phyloP scores from a whole-genome alignment of 2,888 invertebrate species.

The Papilio protenor region DNA sequence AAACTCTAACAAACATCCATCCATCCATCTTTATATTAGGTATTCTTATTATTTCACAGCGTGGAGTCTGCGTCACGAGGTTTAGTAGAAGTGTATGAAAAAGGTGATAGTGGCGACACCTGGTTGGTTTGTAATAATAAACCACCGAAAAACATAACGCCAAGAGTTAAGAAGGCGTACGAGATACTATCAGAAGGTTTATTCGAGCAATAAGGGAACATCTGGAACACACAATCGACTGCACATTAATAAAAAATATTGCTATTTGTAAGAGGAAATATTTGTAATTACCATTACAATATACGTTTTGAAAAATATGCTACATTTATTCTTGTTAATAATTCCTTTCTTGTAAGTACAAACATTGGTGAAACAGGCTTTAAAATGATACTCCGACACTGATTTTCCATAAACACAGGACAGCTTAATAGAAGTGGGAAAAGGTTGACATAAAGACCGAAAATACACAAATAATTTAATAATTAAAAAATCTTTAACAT shows the following conservation, averaged over 20 bases:
- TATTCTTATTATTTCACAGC: constrained; percentile 39
- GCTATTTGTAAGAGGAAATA: too few species aligned
- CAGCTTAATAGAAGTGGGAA: not conserved
- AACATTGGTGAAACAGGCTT: not conserved
- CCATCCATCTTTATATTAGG: not conserved
- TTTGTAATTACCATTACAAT: too few species aligned
- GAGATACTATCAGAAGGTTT: constrained; percentile 45
- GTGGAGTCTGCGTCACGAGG: constrained; percentile 48
- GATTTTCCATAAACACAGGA: not conserved
- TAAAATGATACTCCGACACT: not conserved
- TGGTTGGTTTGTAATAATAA: constrained; percentile 52
- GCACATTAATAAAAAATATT: too few species aligned
- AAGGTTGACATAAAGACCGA: not conserved
- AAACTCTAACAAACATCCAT: too few species aligned
- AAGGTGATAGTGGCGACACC: constrained; percentile 49
- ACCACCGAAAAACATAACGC: constrained; percentile 58
- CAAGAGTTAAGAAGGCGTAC: constrained; percentile 52
- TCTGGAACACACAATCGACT: not conserved
- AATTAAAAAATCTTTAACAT: not conserved
- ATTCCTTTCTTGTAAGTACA: not conserved
- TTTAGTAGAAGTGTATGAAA: constrained; percentile 46
- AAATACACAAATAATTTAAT: not conserved
- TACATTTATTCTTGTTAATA: not conserved
- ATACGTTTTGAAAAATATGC: too few species aligned
- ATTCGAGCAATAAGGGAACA: not conserved